A percentile compares a stretch with the other conserved stretches of the same genome.
Evolutionary conservation across 2,888 invertebrate genomes (phyloP).

Genomic region (Branchipolynoe longqiensis): DNA sequence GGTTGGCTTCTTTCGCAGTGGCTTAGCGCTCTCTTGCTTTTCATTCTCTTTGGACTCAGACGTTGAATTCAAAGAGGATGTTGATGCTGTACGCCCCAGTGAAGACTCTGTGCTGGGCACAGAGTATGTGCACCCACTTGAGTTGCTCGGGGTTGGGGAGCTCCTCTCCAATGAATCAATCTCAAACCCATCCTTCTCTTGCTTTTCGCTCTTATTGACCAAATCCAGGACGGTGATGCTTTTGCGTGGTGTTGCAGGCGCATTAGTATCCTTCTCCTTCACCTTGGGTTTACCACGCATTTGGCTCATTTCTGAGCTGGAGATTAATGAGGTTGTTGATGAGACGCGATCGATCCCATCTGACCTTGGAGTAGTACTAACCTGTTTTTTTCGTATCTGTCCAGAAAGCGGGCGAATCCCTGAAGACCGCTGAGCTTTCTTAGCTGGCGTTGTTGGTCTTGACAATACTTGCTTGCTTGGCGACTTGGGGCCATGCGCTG

Average conservation of each 20-base stretch:
- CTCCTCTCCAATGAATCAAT: conserved; percentile 21
- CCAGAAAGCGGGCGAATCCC: conserved; percentile 1
- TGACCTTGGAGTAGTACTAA: conserved; percentile 46
- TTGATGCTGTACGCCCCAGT: background rate
- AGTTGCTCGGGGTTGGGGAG: conserved; percentile 40
- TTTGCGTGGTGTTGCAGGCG: conserved; percentile 3
- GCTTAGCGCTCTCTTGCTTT: conserved; percentile 8
- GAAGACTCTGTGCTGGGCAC: conserved; percentile 1
- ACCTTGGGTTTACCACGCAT: conserved; percentile 16
- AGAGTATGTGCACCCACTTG: conserved; percentile 2
- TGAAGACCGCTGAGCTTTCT: background rate
- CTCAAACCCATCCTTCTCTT: conserved; percentile 22
- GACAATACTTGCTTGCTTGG: conserved; percentile 22
- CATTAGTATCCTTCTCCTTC: conserved; percentile 35
- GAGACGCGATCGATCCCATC: conserved; percentile 48
- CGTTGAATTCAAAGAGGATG: conserved; percentile 14
- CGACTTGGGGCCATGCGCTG: background rate
- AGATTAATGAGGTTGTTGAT: conserved; percentile 24
- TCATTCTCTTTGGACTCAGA: conserved; percentile 49
- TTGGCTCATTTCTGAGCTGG: conserved; percentile 10
- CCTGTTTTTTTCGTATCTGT: conserved; percentile 43
- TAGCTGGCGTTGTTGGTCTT: conserved; percentile 37
- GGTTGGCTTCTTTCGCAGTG: conserved; percentile 29
- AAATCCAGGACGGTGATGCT: background rate
- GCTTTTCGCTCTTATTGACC: background rate